These are phyloP conservation scores for Polyergus mexicanus DNA, from an alignment of 1,140 invertebrate species.

Conservation along the genomic window DNA sequence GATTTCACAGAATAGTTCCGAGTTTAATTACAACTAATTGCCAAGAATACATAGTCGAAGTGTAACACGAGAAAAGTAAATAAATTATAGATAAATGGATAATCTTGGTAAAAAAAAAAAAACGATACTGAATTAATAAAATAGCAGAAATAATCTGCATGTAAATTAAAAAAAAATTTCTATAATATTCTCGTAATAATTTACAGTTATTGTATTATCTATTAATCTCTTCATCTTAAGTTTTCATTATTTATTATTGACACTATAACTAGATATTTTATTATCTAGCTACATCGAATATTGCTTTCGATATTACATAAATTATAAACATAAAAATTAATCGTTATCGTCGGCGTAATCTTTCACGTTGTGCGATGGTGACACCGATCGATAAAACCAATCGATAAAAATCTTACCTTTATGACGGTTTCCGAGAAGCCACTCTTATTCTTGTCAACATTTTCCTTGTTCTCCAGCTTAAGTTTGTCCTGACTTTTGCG, in stretches of 20 bases:
- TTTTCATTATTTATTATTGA: neutral
- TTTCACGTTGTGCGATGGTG: neutral
- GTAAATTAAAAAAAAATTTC: neutral
- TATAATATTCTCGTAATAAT: neutral
- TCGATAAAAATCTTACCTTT: conserved; percentile 74
- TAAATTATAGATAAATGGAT: neutral
- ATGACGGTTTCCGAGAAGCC: conserved; percentile 73
- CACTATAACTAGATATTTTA: neutral
- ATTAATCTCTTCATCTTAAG: neutral
- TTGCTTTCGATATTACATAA: neutral
- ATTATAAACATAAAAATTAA: neutral
- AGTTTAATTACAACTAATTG: too few species aligned
- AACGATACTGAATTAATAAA: neutral
- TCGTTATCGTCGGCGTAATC: neutral
- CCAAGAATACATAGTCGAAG: neutral
- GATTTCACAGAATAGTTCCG: conserved; percentile 1
- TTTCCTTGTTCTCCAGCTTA: conserved; percentile 86
- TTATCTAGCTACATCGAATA: neutral
- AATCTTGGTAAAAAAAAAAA: neutral
- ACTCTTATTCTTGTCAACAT: conserved; percentile 76
- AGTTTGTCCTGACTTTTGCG: conserved; percentile 87
- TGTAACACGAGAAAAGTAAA: neutral
- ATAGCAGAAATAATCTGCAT: neutral
- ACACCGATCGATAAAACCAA: neutral
- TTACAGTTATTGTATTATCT: neutral